These are phyloP conservation scores for Drosophila kuntzei DNA, from an alignment of 2,888 invertebrate species.

Conservation along the genomic window DNA sequence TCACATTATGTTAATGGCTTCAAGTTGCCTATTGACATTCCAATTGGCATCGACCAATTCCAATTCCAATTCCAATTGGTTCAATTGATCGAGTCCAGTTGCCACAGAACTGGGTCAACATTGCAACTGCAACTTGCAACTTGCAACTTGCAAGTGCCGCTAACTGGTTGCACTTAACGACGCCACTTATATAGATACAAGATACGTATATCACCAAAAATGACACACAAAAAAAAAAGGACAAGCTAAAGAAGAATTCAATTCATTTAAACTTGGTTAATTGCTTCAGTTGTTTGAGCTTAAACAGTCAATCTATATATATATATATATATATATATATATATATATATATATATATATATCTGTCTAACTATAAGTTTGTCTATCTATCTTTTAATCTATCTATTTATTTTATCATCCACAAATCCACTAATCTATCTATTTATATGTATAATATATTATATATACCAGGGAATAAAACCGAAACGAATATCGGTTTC, in stretches of 20 bases:
- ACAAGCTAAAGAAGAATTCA: background rate
- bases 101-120: conserved; percentile 49
- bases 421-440: too few relatives aligned
- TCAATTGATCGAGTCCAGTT: conserved; percentile 22
- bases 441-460: too few relatives aligned
- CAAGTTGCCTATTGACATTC: conserved; percentile 33
- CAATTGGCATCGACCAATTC: conserved; percentile 15
- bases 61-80: conserved; percentile 3
- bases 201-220: conserved; percentile 18
- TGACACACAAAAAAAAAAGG: background rate
- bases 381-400: background rate
- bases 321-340: background rate
- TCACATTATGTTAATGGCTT: conserved; percentile 51
- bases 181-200: conserved; percentile 6
- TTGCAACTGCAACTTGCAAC: conserved; percentile 27
- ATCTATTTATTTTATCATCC: background rate
- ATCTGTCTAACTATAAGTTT: too few relatives aligned
- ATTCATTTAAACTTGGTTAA: background rate
- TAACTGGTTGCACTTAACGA: conserved; percentile 22
- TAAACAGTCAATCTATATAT: background rate
- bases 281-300: background rate
- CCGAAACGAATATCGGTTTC: too few relatives aligned
- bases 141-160: too few relatives aligned
- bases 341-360: background rate
- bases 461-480: too few relatives aligned